Evolutionary conservation across 2,888 invertebrate species (phyloP), one percentile per base, ranked within the genome.

Genomic region (Agrotis exclamationis): DNA sequence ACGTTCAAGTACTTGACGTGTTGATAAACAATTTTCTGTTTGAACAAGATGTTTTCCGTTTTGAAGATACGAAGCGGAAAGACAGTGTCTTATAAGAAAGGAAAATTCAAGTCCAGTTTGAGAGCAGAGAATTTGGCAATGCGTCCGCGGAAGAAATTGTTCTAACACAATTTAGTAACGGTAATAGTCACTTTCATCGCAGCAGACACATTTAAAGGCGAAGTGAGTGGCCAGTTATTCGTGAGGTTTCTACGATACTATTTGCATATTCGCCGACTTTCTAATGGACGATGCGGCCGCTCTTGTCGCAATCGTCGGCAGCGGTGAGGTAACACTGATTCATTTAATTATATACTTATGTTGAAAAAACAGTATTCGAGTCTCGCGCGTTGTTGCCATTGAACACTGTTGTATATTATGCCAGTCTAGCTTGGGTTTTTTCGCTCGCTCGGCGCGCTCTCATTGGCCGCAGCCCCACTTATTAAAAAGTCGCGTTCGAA

Each of bases 241-340:
- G 96, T 95, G 95, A 93, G 95, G 95, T 96, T 96, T 96, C 96
- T 96, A 96, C 96, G 94, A 95, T 95, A 96, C 93, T 95, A 96
- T 96, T 96, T 96, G 96, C 96, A 96, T 96, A 96, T 96, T 95
- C 94, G 93, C 94, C 93, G 94, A 96, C 96, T 96, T 96, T 96
- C 96, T 96, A 96, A 96, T 96, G 95, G 95, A 94, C 95, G 95
- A 95, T 95, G 93, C 93, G 95, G 93, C 90, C 92, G 91, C 88
- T 94, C 94, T 96, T 95, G 96, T 95, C 95, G 95, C 96, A 95
- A 95, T 95, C 92, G 93, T 91, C 92, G 90, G 89, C 89, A 86
- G 88, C 89, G 92, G 93, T 96, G 94, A 95, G 95, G 96, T 96
- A 96, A 96, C 94, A 93, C 90, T 92, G 91, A 94, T 94, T 94